Conservation (phyloP, 2,797 vertebrate genomes). For the Dendrocincla tyrannina region DNA sequence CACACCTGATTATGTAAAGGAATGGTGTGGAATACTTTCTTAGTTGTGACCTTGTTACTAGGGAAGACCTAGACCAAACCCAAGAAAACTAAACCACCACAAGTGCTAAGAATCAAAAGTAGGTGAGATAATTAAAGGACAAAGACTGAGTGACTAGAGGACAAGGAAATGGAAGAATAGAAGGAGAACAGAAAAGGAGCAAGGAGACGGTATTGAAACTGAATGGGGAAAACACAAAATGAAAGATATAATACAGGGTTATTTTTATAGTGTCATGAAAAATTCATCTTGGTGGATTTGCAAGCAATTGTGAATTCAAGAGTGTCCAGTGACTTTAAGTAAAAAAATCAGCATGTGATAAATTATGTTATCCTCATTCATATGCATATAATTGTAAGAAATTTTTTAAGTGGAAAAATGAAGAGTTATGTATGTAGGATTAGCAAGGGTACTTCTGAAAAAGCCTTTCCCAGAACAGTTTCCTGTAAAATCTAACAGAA, state of each 20-base stretch:
- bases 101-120: neutral
- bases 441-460: neutral
- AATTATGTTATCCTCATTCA: neutral
- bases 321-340: neutral
- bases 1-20: too few species aligned
- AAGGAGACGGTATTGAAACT: neutral
- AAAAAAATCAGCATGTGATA: neutral
- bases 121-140: neutral
- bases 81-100: too few species aligned
- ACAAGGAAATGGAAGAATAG: neutral
- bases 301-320: neutral
- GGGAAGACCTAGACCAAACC: too few species aligned
- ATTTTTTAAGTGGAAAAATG: neutral
- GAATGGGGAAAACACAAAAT: neutral
- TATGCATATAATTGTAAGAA: neutral
- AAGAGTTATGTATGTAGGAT: neutral
- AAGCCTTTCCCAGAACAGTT: neutral
- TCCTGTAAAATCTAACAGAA: neutral
- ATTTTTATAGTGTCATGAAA: slow-evolving; percentile 18
- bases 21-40: too few species aligned
- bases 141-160: neutral
- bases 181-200: neutral
- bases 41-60: too few species aligned
- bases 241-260: neutral
- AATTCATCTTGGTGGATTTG: neutral